Percentiles rank a stretch among this genome's conserved stretches.
These are phyloP conservation scores for Pocota personata DNA, from an alignment of 2,888 invertebrate species.

Conservation along the genomic window DNA sequence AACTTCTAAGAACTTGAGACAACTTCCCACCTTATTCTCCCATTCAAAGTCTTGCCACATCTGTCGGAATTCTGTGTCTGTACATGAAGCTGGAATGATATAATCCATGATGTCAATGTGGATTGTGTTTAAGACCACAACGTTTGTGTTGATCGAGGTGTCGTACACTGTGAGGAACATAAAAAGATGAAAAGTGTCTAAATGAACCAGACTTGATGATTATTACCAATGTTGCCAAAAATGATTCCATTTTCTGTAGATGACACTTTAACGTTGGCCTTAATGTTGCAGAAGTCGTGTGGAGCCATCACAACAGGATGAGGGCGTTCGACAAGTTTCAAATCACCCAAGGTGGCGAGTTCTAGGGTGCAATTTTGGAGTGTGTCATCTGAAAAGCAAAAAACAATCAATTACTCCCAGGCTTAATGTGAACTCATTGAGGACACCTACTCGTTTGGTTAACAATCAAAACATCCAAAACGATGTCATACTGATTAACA, in stretches of 20 bases:
- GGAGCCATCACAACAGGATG: conserved; percentile 97
- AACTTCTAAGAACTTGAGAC: background rate
- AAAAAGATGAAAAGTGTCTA: background rate
- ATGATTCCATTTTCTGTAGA: conserved; percentile 99
- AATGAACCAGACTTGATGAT: background rate
- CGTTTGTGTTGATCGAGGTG: conserved; percentile 90
- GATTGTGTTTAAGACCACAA: conserved; percentile 99
- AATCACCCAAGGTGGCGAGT: conserved; percentile 97
- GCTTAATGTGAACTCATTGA: background rate
- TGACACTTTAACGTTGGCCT: conserved; percentile 99
- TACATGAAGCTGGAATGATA: conserved; percentile 96
- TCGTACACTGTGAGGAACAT: conserved; percentile 92
- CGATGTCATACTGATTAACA: conserved; percentile 99
- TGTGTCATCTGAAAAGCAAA: conserved; percentile 88
- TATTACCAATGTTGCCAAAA: conserved; percentile 97
- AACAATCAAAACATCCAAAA: conserved; percentile 98
- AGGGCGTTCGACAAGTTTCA: conserved; percentile 99
- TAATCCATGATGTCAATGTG: conserved; percentile 99
- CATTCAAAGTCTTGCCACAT: conserved; percentile 99
- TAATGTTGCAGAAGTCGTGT: conserved; percentile 98
- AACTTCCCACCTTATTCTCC: conserved; percentile 95
- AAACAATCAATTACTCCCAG: background rate
- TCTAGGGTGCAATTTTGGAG: conserved; percentile 99
- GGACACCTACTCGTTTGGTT: conserved; percentile 94
- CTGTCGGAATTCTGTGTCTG: conserved; percentile 97